phyloP scores from a whole-genome alignment of 2,113 vertebrate genomes.

The Pagrus major region DNA sequence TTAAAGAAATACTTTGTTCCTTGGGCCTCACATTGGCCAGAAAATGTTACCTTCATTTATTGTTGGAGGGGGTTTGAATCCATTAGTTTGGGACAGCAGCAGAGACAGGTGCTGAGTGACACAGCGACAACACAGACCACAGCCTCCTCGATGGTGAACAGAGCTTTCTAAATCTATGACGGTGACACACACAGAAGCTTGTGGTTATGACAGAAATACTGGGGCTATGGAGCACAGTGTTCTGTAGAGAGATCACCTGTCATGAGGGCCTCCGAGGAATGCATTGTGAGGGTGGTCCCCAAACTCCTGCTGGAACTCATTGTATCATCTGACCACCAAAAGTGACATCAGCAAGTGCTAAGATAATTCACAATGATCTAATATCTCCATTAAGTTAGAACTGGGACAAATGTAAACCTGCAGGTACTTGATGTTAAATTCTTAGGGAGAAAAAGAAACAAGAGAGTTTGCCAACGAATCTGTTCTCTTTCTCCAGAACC shows the following conservation, averaged over 20 bases:
- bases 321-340: conserved; percentile 36
- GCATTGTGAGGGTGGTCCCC: conserved; percentile 51
- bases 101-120: conserved; percentile 71
- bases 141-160: conserved; percentile 24
- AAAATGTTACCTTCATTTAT: conserved; percentile 51
- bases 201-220: conserved; percentile 63
- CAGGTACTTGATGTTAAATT: neutral
- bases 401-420: conserved; percentile 11
- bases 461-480: neutral
- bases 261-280: conserved; percentile 51
- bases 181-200: conserved; percentile 63
- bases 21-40: no score
- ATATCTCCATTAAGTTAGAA: neutral
- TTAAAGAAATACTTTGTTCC: no score
- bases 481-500: conserved; percentile 8
- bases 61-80: conserved; percentile 32
- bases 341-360: conserved; percentile 31
- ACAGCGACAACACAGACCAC: conserved; percentile 26
- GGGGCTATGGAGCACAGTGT: conserved; percentile 52
- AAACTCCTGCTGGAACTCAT: neutral
- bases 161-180: conserved; percentile 69
- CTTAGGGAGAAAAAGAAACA: neutral
- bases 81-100: conserved; percentile 46
- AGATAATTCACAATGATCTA: neutral
- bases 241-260: conserved; percentile 63